Evolutionary conservation across 30 jellyfish, hydroid and myxozoan species (phyloP), one percentile per base, ranked within the genome.

Genomic region (Hydractinia symbiolongicarpus): DNA sequence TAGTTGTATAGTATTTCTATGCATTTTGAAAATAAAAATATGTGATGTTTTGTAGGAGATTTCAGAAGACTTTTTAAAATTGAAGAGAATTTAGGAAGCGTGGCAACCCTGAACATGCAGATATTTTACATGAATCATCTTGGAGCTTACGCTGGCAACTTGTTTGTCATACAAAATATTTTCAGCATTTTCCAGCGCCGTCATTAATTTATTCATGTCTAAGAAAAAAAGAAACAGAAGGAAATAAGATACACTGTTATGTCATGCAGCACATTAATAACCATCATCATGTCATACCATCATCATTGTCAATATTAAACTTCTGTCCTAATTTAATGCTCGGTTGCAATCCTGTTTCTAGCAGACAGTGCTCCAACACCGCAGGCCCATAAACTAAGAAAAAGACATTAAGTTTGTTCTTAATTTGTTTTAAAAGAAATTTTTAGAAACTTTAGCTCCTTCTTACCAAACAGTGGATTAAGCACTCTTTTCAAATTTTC

Each of bases 341-440:
- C 3, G 83, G 66, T 74, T 76, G 79, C 21, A 93, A 82, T 7
- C 96, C 96, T 58, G 79, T 93, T 30, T 84, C 95, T 30, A 79
- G 83, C 58, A 93, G 76, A 66, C 96, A 78, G 79, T 88, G 96
- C 76, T 93, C 98, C n/a, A 93, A 76, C 15, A 93, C 83, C 0
- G 96, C 90, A 14, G 96, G 95, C n/a, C 98, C 98, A 80, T 54
- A 93, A 10, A 88, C 98, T 93, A 61, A 79, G 62, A 44, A n/a
- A 50, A 79, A 6, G 15, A 56, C 21, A 79, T 16, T 16, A 61
- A 11, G 30, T 5, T 16, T 60, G 44, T 9, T 58, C 69, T 16
- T 16, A 58, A 58, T 58, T 58, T 13, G 19, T 58, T 58, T 11
- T 16, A 58, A 58, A 13, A 58, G 15, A 58, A 11, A 67, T 67